Conservation (phyloP, 1,140 invertebrate species). For the Doryteuthis pealeii region DNA sequence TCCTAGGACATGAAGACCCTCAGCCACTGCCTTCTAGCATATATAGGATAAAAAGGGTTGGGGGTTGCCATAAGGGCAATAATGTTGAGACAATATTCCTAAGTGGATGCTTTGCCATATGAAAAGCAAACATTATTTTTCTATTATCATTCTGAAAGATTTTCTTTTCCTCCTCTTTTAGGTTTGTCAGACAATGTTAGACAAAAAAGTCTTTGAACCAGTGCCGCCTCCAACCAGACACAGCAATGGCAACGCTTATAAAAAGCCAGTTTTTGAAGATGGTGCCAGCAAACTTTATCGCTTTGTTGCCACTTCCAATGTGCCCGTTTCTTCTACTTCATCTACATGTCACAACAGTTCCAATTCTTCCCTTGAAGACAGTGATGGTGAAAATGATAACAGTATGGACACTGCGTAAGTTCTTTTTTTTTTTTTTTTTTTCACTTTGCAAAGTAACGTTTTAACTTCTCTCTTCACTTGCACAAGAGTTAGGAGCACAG, state of each 20-base stretch:
- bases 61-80: too few species aligned
- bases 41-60: too few species aligned
- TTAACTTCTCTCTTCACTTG: too few species aligned
- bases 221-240: conserved; percentile 33
- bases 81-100: too few species aligned
- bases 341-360: conserved; percentile 4
- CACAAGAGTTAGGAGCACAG: too few species aligned
- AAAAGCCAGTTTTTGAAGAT: conserved; percentile 52
- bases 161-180: too few species aligned
- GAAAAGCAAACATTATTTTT: too few species aligned
- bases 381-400: conserved; percentile 8
- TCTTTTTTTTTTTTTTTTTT: background rate
- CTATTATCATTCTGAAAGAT: too few species aligned
- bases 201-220: conserved; percentile 51
- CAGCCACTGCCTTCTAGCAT: too few species aligned
- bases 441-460: too few species aligned
- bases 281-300: conserved; percentile 51
- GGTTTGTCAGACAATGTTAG: conserved; percentile 57
- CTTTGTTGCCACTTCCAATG: conserved; percentile 36
- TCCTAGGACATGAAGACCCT: too few species aligned
- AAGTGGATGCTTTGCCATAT: too few species aligned
- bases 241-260: background rate
- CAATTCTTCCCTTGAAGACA: conserved; percentile 13
- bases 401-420: conserved; percentile 7
- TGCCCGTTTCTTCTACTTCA: background rate